Evolutionary conservation across 2,113 vertebrate genomes (phyloP).

Genomic region (Anoura caudifer): DNA sequence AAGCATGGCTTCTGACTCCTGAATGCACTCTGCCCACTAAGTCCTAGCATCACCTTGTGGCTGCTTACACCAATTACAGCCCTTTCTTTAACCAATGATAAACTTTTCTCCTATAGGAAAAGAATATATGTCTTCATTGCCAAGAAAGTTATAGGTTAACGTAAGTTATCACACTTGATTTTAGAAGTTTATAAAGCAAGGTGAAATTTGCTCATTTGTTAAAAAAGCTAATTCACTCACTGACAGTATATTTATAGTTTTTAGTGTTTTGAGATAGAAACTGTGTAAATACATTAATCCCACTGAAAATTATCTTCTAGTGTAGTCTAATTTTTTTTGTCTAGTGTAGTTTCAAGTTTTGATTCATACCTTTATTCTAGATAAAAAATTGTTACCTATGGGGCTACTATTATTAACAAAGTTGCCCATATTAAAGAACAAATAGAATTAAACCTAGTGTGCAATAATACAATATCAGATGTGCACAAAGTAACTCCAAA

Average conservation of each 20-base stretch:
- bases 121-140: neutral
- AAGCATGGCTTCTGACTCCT: neutral
- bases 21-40: neutral
- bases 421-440: neutral
- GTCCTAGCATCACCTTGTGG: neutral
- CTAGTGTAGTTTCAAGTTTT: neutral
- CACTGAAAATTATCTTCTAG: neutral
- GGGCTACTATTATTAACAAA: neutral
- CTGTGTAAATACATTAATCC: neutral
- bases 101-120: neutral
- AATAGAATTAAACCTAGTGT: neutral
- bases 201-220: neutral
- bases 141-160: neutral
- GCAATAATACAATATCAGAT: neutral
- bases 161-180: neutral
- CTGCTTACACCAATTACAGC: neutral
- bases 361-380: conserved; percentile 2
- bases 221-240: neutral
- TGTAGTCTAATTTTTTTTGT: neutral
- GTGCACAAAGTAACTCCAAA: neutral
- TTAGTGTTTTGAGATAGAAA: neutral
- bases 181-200: neutral
- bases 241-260: neutral
- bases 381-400: neutral
- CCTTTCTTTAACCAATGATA: neutral